Conservation (phyloP, 2,797 vertebrate species). For the Tokudaia muenninki region DNA sequence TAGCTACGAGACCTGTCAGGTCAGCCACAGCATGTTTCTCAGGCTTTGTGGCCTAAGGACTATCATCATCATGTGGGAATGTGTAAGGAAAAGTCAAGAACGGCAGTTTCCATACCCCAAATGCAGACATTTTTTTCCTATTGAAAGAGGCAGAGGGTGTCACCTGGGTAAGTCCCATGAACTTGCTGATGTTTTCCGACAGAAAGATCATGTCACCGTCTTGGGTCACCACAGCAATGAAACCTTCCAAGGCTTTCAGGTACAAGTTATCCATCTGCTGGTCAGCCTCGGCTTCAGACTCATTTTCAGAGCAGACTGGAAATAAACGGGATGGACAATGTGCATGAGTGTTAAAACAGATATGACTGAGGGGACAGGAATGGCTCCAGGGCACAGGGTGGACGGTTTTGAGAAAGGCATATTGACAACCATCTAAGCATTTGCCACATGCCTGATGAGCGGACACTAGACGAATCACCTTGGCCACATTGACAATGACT, state of each 20-base stretch:
- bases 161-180: constrained; percentile 99
- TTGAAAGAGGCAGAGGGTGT: constrained; percentile 24
- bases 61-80: background rate
- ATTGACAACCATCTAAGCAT: background rate
- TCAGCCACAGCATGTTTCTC: background rate
- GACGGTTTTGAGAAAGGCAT: background rate
- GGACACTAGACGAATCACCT: background rate
- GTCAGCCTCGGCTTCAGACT: constrained; percentile 89
- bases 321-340: background rate
- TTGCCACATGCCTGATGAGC: background rate
- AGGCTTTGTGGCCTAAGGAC: background rate
- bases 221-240: constrained; percentile 96
- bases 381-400: background rate
- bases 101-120: background rate
- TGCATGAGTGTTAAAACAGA: background rate
- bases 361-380: background rate
- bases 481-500: background rate
- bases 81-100: background rate
- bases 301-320: constrained; percentile 88
- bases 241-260: constrained; percentile 97
- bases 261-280: constrained; percentile 96
- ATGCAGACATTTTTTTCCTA: background rate
- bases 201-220: constrained; percentile 99
- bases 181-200: constrained; percentile 99
- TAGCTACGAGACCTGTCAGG: background rate